Evolutionary conservation across 2,888 invertebrate genomes (phyloP).

Genomic region (Opisthograptis luteolata): DNA sequence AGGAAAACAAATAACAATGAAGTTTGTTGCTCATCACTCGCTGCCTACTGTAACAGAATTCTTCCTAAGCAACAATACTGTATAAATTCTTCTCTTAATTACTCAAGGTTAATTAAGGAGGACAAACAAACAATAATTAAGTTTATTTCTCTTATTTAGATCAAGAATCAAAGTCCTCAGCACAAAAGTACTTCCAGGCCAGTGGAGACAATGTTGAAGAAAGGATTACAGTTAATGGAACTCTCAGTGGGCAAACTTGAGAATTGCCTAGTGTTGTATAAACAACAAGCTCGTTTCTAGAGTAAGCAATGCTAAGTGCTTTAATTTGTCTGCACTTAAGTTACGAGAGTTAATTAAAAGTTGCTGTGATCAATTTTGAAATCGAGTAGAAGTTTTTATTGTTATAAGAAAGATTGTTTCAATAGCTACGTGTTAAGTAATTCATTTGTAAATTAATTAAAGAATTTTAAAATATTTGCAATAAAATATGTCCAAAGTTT

Average conservation of each 20-base stretch:
- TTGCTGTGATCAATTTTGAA: neutral
- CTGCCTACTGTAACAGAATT: too few relatives aligned
- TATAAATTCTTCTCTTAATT: neutral
- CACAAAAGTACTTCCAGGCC: neutral
- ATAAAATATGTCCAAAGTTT: too few relatives aligned
- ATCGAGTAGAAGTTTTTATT: too few relatives aligned
- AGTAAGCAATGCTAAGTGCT: slow-evolving; percentile 12
- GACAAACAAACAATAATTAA: slow-evolving; percentile 8
- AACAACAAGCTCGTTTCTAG: slow-evolving; percentile 6
- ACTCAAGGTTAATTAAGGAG: neutral
- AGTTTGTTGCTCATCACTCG: too few relatives aligned
- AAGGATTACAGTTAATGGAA: slow-evolving; percentile 4
- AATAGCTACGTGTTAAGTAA: too few relatives aligned
- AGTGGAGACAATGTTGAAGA: neutral
- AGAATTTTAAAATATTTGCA: too few relatives aligned
- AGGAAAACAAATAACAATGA: too few relatives aligned
- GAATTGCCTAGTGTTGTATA: slow-evolving; percentile 2
- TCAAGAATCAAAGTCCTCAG: slow-evolving; percentile 6
- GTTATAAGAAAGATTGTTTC: neutral
- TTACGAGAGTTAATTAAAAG: neutral
- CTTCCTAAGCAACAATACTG: too few relatives aligned
- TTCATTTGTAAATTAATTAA: too few relatives aligned
- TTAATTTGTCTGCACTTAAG: slow-evolving; percentile 6
- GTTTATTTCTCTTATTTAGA: slow-evolving; percentile 5
- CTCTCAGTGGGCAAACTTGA: neutral